Evolutionary conservation across 2,888 invertebrate genomes (phyloP), one percentile per base, ranked within the genome.

Genomic region (Plemyria rubiginata): DNA sequence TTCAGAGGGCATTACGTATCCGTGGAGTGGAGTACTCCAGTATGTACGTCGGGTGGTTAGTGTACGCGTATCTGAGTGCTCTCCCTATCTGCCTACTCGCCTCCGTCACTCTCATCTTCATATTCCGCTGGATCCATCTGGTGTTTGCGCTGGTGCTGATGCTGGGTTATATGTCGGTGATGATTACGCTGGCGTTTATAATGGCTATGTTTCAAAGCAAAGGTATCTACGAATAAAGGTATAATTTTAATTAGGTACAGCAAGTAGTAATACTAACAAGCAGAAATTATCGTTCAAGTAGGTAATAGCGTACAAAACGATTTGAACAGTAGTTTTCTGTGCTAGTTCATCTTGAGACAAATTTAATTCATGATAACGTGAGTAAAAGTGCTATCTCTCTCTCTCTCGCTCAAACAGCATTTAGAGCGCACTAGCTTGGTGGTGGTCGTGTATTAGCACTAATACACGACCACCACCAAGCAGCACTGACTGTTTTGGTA

Each of bases 101-200:
- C 0, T 69, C 85, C 52, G 62, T 87, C 48, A 77, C 86, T 0
- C 78, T 91, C 22, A 87, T 87, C 62, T 77, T 88, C 40, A 84
- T 89, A 65, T 91, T 90, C 78, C 75, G 91, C 12, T 91, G 91
- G 91, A 86, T 91, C 66, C 84, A 89, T 54, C 67, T 90, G 13
- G n/a, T 87, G 2, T 75, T 75, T 54, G 82, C 85, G 0, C 65
- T 90, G 28, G 49, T 86, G 45, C 76, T 86, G 8, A 62, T 90
- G 45, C 66, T 87, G 0, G 75, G 79, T 0, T 91, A 90, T 66
- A 66, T 80, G n/a, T 78, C 84, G 0, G 82, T 90, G 4, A 87
- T 88, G 84, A 77, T 85, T 15, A 84, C 88, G 84, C 62, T 85
- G 0, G 84, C 88, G 0, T 62, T 90, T n/a, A 81, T 90, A 36